Conservation (phyloP, 2,113 vertebrate genomes). For the Pardalotus punctatus region DNA sequence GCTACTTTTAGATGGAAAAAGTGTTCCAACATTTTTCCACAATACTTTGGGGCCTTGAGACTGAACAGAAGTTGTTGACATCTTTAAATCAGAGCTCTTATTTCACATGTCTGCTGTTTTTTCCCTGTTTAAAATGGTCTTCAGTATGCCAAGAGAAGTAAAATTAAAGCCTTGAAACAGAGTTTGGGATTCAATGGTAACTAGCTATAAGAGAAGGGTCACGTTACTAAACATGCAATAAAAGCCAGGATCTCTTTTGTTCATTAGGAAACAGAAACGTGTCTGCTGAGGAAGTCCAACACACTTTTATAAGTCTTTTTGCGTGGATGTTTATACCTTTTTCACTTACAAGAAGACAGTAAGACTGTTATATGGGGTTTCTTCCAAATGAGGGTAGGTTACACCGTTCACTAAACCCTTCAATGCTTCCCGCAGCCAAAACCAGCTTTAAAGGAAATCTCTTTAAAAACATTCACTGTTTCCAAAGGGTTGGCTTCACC, state of each 20-base stretch:
- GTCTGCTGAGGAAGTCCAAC: background rate
- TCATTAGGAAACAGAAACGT: background rate
- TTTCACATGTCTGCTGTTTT: constrained; percentile 28
- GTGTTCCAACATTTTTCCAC: constrained; percentile 37
- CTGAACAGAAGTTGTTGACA: constrained; percentile 55
- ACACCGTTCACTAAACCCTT: background rate
- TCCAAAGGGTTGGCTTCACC: background rate
- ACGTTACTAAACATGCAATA: background rate
- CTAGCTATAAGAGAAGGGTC: background rate
- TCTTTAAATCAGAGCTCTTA: constrained; percentile 43
- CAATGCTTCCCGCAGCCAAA: background rate
- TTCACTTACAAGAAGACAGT: background rate
- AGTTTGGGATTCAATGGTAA: background rate
- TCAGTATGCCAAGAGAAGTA: constrained; percentile 24
- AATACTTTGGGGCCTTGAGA: constrained; percentile 23
- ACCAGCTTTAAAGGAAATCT: background rate
- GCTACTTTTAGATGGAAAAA: constrained; percentile 31
- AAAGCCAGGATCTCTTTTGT: background rate
- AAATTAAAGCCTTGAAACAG: constrained; percentile 42
- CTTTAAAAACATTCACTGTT: background rate
- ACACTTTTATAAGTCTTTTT: background rate
- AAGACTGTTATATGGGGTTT: background rate
- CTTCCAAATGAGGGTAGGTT: background rate
- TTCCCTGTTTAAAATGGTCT: constrained; percentile 1
- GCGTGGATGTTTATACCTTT: background rate